Percentiles rank a stretch among this genome's conserved stretches.
These are phyloP conservation scores for Smittia sp. DNA, from an alignment of 2,888 invertebrate species.

Conservation along the genomic window DNA sequence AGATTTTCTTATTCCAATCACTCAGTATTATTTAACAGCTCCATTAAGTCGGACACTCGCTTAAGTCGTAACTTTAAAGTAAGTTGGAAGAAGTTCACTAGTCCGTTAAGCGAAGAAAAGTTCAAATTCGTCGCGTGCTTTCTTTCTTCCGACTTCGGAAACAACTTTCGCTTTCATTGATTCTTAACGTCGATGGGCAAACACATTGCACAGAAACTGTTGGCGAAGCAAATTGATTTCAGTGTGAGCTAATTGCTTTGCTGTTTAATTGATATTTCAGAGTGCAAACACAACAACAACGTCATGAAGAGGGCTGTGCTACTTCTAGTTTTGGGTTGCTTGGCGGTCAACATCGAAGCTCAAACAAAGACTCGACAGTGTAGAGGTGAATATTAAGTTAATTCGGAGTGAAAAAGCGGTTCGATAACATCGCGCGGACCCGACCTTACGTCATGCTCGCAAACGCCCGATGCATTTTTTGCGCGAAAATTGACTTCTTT, in stretches of 20 bases:
- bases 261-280: neutral
- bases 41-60: neutral
- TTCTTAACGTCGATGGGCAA: too few species aligned
- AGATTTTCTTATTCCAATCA: conserved; percentile 5
- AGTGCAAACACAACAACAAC: neutral
- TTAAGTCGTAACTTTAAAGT: neutral
- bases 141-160: neutral
- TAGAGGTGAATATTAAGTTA: neutral
- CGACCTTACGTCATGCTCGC: neutral
- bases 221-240: neutral
- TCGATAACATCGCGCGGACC: neutral
- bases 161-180: conserved; percentile 6
- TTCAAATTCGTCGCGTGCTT: too few species aligned
- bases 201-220: too few species aligned
- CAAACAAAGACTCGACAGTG: neutral
- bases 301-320: neutral
- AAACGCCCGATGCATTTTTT: too few species aligned
- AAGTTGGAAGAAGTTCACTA: neutral
- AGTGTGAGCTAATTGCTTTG: neutral
- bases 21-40: conserved; percentile 17
- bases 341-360: neutral
- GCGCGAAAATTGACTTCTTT: too few species aligned
- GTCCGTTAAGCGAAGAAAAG: neutral
- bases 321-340: neutral
- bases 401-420: neutral